Percentiles rank a stretch among this genome's conserved stretches.
phyloP scores from a whole-genome alignment of 2,113 vertebrate species.

The Muntiacus reevesi region DNA sequence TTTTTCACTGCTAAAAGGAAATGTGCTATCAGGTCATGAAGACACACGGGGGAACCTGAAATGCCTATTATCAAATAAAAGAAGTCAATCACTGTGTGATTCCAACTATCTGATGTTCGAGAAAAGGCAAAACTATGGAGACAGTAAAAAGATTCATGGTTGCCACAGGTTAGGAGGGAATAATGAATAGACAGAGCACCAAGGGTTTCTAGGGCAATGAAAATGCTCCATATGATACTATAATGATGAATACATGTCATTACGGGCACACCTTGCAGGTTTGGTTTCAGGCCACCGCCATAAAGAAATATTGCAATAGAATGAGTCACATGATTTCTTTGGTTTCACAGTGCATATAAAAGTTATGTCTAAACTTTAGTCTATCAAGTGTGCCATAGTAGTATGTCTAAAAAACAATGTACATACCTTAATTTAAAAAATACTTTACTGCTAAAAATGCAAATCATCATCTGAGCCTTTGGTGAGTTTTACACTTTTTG shows the following conservation, averaged over 20 bases:
- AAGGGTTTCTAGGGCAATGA: not conserved
- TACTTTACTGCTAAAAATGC: not conserved
- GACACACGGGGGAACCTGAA: not conserved
- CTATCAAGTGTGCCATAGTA: not conserved
- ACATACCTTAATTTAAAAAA: not conserved
- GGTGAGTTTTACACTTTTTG: not conserved
- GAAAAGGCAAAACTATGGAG: not conserved
- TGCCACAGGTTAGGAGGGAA: not conserved
- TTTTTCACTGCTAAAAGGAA: not conserved
- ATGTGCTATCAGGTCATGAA: not conserved
- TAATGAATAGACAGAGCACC: not conserved
- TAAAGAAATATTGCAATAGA: not conserved
- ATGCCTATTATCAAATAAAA: not conserved
- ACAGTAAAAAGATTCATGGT: not conserved
- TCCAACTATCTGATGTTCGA: not conserved
- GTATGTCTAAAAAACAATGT: not conserved
- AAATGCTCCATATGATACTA: not conserved
- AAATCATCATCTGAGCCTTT: not conserved
- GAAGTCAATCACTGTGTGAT: not conserved
- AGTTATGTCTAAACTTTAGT: not conserved
- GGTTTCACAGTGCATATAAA: not conserved
- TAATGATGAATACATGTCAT: not conserved
- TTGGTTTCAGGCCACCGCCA: not conserved
- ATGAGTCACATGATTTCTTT: not conserved
- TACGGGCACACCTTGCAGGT: not conserved